Evolutionary conservation across 1,140 invertebrate genomes (phyloP).

Genomic region (Achroia grisella): DNA sequence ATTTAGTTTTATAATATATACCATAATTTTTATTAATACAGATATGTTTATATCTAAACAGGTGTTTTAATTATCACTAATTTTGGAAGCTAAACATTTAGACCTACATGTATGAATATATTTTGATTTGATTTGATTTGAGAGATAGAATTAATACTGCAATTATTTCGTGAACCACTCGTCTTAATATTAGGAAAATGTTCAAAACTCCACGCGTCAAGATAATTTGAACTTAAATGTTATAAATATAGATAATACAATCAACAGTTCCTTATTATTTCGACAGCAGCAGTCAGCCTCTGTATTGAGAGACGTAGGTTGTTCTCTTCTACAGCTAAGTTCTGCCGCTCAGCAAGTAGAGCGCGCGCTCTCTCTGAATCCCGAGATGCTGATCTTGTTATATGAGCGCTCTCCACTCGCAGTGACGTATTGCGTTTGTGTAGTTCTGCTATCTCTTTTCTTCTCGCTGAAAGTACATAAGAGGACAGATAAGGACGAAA

Average conservation of each 20-base stretch:
- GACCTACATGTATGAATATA: too few relatives aligned
- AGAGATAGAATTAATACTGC: too few relatives aligned
- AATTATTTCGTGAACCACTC: too few relatives aligned
- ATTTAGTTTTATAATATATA: too few relatives aligned
- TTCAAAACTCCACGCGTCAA: background rate
- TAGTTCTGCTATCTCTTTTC: conserved; percentile 35
- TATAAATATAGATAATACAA: background rate
- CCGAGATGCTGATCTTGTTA: conserved; percentile 34
- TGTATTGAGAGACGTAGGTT: conserved; percentile 28
- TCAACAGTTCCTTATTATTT: conserved; percentile 29
- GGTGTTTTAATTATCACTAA: too few relatives aligned
- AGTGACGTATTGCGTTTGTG: conserved; percentile 41
- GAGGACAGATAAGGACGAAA: too few relatives aligned
- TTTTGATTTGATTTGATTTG: too few relatives aligned
- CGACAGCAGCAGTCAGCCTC: conserved; percentile 27
- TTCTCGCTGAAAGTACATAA: conserved; percentile 33
- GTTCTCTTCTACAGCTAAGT: conserved; percentile 39
- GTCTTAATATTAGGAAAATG: too few relatives aligned
- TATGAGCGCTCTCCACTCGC: conserved; percentile 42
- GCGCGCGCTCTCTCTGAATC: conserved; percentile 45
- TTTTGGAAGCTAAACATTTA: too few relatives aligned
- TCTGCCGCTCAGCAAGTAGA: conserved; percentile 38
- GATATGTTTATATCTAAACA: too few relatives aligned
- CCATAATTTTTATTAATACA: too few relatives aligned
- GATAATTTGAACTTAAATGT: too few relatives aligned